Percentiles rank a stretch among this genome's conserved stretches.
phyloP scores from a whole-genome alignment of 2,888 invertebrate genomes.

The Hypercompe scribonia region DNA sequence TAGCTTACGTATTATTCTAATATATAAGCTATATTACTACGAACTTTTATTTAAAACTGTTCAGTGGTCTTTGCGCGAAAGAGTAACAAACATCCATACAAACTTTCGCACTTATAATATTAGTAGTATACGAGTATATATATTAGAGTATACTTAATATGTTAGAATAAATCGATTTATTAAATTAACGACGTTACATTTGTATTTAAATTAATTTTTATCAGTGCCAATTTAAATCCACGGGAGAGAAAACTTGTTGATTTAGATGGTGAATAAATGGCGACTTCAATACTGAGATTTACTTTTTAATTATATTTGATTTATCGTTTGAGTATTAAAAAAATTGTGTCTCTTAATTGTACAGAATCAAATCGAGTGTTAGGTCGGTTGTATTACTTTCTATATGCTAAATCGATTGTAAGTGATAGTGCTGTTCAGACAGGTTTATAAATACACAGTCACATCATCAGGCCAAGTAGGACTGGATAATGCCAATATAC shows the following conservation, averaged over 20 bases:
- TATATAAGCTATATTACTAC: no score
- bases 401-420: conserved; percentile 27
- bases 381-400: conserved; percentile 31
- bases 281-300: background rate
- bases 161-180: background rate
- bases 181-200: background rate
- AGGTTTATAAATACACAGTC: conserved; percentile 30
- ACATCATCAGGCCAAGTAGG: conserved; percentile 41
- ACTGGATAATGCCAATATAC: conserved; percentile 30
- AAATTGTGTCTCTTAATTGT: background rate
- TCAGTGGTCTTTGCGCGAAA: no score
- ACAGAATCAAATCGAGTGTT: conserved; percentile 24
- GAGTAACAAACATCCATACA: no score
- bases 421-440: conserved; percentile 26
- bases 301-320: background rate
- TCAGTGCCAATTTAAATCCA: background rate
- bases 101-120: no score
- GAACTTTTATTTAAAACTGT: no score
- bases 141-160: no score
- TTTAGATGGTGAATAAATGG: background rate
- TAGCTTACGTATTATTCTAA: no score
- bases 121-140: no score
- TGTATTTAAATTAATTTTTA: background rate
- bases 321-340: background rate
- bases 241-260: background rate